phyloP scores from a whole-genome alignment of 2,888 invertebrate genomes.

The Encarsia formosa region DNA sequence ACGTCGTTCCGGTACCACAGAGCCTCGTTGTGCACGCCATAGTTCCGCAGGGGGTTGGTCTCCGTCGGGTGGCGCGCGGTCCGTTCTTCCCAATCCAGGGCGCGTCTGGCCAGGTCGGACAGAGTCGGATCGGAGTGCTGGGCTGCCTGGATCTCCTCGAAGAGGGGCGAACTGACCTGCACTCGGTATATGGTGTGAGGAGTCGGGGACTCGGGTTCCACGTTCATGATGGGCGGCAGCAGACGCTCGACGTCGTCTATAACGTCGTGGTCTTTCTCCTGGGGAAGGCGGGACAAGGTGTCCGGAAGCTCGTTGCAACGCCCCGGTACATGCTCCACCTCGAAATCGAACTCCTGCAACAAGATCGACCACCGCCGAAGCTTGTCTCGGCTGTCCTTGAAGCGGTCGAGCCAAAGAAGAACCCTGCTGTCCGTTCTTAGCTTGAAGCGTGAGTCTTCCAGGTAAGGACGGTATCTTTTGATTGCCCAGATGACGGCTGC shows the following conservation, averaged over 20 bases:
- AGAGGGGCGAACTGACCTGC: neutral
- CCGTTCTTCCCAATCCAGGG: neutral
- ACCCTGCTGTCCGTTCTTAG: constrained; percentile 29
- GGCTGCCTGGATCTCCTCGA: neutral
- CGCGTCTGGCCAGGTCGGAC: neutral
- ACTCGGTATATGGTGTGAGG: neutral
- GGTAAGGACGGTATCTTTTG: constrained; percentile 10
- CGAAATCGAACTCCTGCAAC: constrained; percentile 28
- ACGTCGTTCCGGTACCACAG: neutral
- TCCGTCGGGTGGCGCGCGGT: neutral
- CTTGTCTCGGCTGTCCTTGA: constrained; percentile 28
- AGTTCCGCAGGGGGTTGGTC: neutral
- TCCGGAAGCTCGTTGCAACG: constrained; percentile 29
- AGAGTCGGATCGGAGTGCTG: neutral
- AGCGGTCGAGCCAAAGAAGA: constrained; percentile 27
- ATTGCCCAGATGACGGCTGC: constrained; percentile 2
- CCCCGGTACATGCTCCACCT: constrained; percentile 23
- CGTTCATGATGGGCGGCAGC: neutral
- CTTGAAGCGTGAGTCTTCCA: constrained; percentile 25
- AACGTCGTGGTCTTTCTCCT: neutral
- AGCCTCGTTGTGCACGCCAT: neutral
- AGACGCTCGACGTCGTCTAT: neutral
- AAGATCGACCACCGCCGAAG: constrained; percentile 29
- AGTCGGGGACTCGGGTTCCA: neutral
- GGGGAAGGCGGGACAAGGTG: constrained; percentile 19